phyloP scores from a whole-genome alignment of 2,797 vertebrate species.

The Scyliorhinus canicula region DNA sequence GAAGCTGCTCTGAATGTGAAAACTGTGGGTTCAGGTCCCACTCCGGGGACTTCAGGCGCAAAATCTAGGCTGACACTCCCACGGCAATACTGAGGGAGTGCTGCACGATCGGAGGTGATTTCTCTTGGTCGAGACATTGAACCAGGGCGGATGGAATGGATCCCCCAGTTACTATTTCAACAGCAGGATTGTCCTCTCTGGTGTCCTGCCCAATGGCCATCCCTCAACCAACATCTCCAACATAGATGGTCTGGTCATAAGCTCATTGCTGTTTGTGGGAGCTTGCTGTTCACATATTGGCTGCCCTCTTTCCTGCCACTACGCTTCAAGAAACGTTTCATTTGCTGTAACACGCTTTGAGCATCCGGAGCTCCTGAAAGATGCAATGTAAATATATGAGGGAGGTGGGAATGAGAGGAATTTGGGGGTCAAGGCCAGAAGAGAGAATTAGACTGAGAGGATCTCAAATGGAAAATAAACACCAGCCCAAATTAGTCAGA shows the following conservation, averaged over 20 bases:
- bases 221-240: neutral
- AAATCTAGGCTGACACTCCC: neutral
- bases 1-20: neutral
- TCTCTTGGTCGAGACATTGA: neutral
- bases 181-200: neutral
- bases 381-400: neutral
- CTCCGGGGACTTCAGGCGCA: neutral
- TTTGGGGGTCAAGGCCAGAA: neutral
- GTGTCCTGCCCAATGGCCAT: neutral
- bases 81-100: neutral
- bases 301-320: neutral
- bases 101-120: neutral
- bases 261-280: too few relatives aligned
- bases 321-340: neutral
- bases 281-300: neutral
- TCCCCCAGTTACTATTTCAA: neutral
- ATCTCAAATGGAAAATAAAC: too few relatives aligned
- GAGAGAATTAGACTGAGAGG: too few relatives aligned
- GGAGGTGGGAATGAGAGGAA: neutral
- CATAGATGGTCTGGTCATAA: neutral
- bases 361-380: too few relatives aligned
- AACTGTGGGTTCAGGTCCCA: neutral
- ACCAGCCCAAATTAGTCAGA: too few relatives aligned
- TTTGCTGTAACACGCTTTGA: neutral
- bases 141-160: neutral